Base-by-base conservation (phyloP, 2,113 vertebrate species). In the Eira barbara region DNA sequence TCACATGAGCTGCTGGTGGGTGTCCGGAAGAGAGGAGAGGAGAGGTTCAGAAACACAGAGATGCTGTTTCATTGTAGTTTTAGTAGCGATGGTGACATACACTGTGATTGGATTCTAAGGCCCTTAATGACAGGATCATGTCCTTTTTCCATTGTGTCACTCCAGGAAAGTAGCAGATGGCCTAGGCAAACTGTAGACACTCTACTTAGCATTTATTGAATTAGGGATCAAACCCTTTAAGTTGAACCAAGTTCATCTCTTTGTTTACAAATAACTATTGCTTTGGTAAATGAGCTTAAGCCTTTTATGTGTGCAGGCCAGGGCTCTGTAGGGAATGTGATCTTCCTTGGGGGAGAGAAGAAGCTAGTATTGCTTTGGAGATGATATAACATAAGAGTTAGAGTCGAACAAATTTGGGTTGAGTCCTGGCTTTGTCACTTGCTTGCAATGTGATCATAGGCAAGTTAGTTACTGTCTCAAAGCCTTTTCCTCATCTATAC, bases 201-300 rank as follows among this genome's bases (percentile, higher is more conserved):
- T 76, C 86, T 57, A 80, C 25, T 20, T 63, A 91, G 17, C 65
- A 49, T 71, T 91, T 71, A 65, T 45, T 78, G 36, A 67, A 65
- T 55, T 83, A 47, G 21, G 47, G 15, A 84, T 49, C 9, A 92
- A 67, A 61, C 57, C 7, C 13, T 73, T 94, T 83, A 36, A 80
- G 55, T 61, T 67, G 57, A 89, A 74, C 20, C n/a, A 55, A 52
- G 15, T 63, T 87, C 29, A 79, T 67, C 81, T 97, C 71, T 90
- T 97, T 61, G 23, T 89, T 93, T 79, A 89, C 34, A 67, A 87
- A 29, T 84, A 67, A 65, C 34, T 65, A 93, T 92, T 95, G 23
- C 27, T 7, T 84, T 73, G 47, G 34, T 15, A n/a, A 82, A 73
- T 39, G 36, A 74, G 13, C 9, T n/a, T 63, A 49, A 79, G 21